Base-by-base conservation (phyloP, 53 echinoderm and acorn worm species). In the Crossaster papposus region DNA sequence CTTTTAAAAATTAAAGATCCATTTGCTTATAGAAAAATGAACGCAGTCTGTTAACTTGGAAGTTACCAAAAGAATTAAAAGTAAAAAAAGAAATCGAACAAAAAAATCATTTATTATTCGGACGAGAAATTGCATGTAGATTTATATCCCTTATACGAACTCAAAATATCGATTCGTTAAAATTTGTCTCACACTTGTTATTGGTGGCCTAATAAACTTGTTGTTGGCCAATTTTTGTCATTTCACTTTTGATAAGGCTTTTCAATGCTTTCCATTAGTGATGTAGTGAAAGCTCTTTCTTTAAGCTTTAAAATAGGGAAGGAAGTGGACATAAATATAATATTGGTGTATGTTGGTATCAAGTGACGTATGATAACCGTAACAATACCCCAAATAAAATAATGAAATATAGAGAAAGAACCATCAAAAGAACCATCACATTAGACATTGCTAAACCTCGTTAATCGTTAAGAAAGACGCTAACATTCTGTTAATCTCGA, bases 181-280 rank as follows among this genome's bases (percentile, higher is more conserved):
- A 44, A 26, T 20, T 4, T 26, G 26, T 68, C 28, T 10, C 68
- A 68, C 68, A 68, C 1, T 44, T 44, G 5, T 44, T 44, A 5
- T 68, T 28, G 68, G 68, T 68, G 58, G 58, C 58, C 15, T 58
- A 58, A 58, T 58, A 2, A 58, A 20, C 58, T 58, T 68, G 68
- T 68, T 26, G 68, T 68, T 68, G 28, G n/a, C 68, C 24, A 68
- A 26, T 68, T 68, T 62, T 68, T n/a, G n/a, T 4, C 4, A 14
- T 28, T 64, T 81, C 58, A 23, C 55, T 81, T 64, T 81, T 12
- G 34, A 81, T 54, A 64, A 81, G 81, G 58, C 32, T 32, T 81
- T 55, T 58, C 32, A 54, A 58, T 81, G 32, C 32, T 74, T 74
- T 17, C 74, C 74, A 79, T 79, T 30, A 53, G 22, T 18, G 52